Conservation (phyloP, 2,797 vertebrate species). For the Coilia nasus region DNA sequence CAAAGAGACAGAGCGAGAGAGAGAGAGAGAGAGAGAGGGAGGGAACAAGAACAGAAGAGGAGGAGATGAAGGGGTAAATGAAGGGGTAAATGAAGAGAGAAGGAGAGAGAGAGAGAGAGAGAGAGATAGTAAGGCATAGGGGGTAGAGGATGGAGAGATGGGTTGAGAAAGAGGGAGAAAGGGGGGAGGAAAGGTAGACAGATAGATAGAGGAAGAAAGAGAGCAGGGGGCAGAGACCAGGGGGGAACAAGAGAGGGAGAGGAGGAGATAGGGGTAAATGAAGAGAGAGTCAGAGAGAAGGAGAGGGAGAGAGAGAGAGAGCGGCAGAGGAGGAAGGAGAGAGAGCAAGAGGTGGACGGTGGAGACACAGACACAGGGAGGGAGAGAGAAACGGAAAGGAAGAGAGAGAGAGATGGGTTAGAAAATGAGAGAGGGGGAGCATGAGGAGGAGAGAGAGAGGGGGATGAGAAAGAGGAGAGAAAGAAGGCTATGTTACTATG, state of each 20-base stretch:
- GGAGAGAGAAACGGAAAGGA: not conserved
- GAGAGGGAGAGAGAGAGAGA: not conserved
- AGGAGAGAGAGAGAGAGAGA: not conserved
- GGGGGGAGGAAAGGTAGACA: not conserved
- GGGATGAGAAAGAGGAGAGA: too few relatives aligned
- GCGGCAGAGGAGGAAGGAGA: not conserved
- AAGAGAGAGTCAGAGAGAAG: not conserved
- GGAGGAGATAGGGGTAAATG: too few relatives aligned
- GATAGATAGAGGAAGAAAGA: not conserved
- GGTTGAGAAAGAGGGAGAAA: not conserved
- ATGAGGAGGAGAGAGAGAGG: too few relatives aligned
- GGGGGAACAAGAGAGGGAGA: not conserved
- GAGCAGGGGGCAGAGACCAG: not conserved
- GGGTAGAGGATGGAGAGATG: not conserved
- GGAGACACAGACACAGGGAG: too few relatives aligned
- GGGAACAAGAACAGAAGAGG: too few relatives aligned
- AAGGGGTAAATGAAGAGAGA: too few relatives aligned
- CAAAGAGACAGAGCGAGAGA: not conserved
- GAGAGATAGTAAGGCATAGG: not conserved
- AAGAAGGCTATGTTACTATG: not conserved
- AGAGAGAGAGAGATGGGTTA: not conserved
- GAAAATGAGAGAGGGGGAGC: too few relatives aligned
- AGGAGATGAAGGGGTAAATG: too few relatives aligned
- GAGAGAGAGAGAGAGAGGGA: not conserved
- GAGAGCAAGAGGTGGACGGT: too few relatives aligned